Evolutionary conservation across 1,140 invertebrate genomes (phyloP), one percentile per base, ranked within the genome.

Genomic region (Steinernema khuongi): DNA sequence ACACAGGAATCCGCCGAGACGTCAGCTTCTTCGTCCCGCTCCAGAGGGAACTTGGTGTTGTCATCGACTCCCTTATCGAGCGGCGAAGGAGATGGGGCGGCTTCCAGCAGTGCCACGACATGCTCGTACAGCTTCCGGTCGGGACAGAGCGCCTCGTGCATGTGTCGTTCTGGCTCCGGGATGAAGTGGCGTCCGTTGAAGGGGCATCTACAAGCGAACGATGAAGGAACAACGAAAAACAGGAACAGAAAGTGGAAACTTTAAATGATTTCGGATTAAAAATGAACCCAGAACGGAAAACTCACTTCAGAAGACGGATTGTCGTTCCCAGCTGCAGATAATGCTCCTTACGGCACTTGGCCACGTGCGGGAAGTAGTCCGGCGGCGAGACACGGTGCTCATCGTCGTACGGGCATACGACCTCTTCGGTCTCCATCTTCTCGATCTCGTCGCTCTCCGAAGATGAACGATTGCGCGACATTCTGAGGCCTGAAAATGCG

Each of bases 151-250:
- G 22, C 11, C 19, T 60, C 50, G 50, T 60, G 50, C 4, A 60
- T 26, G 19, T 22, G 7, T 26, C 26, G 14, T 22, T 60, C 50
- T 22, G 4, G 50, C 50, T 60, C 19, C 4, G 50, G 50, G 22
- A 60, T 22, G 50, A 60, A 60, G 50, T 60, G 50, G 19, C 50
- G 50, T 7, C 50, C 50, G 50, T 60, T 60, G 19, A n/a, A 60
- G 4, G 50, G 50, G 22, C 50, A 60, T 60, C 50, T 60, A 22
- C 14, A 60, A n/a, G 22, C 50, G 19, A 22, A 17, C 7, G 50
- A 60, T n/a, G n/a, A n/a, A n/a, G n/a, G n/a, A n/a, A n/a, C n/a
- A n/a, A n/a, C n/a, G n/a, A n/a, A n/a, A n/a, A n/a, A n/a, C n/a
- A n/a, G n/a, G n/a, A n/a, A n/a, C n/a, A n/a, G n/a, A n/a, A n/a